Conservation (phyloP, 2,888 invertebrate species). For the Iphiclides podalirius region DNA sequence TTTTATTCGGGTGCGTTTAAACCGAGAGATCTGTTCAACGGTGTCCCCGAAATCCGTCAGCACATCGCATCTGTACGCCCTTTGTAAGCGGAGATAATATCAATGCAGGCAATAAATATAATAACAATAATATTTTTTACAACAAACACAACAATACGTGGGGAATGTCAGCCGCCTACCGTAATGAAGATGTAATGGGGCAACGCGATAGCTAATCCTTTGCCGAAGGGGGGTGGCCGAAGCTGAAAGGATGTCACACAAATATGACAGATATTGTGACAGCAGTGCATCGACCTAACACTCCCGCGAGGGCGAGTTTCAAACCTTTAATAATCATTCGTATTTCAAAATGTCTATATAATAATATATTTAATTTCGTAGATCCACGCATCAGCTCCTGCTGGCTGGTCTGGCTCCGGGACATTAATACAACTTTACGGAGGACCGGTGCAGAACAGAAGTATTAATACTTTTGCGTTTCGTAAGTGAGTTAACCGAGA, state of each 20-base stretch:
- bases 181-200: constrained; percentile 80
- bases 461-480: no score
- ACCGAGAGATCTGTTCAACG: constrained; percentile 29
- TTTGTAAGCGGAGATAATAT: constrained; percentile 65
- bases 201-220: constrained; percentile 66
- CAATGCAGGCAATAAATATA: constrained; percentile 62
- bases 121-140: constrained; percentile 69
- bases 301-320: constrained; percentile 11
- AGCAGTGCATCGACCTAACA: constrained; percentile 64
- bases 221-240: constrained; percentile 67
- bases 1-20: not conserved
- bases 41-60: constrained; percentile 28
- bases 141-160: constrained; percentile 48
- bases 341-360: no score
- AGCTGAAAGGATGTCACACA: constrained; percentile 72
- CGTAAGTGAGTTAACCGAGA: no score
- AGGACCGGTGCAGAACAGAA: no score
- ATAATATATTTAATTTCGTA: no score
- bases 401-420: no score
- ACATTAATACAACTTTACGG: no score
- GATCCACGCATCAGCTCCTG: no score
- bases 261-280: constrained; percentile 80
- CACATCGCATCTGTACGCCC: constrained; percentile 44
- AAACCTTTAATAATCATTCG: constrained; percentile 7
- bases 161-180: constrained; percentile 71